Percentiles rank a stretch among this genome's conserved stretches.
These are phyloP conservation scores for Hydrozoanthus gracilis DNA, from an alignment of 92 coral and sea anemone genomes.

Conservation along the genomic window DNA sequence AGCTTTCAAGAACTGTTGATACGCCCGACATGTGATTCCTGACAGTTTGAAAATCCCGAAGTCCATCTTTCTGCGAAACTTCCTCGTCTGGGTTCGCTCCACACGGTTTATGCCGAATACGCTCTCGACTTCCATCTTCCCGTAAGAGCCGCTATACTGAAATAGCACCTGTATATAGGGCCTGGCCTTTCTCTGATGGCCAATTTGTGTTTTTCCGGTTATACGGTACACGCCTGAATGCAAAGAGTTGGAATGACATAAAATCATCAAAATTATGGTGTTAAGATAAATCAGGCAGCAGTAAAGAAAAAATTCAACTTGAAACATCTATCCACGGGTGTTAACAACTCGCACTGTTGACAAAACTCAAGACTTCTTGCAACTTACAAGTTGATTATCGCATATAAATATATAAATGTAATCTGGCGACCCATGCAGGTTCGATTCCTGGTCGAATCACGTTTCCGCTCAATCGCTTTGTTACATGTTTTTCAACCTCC, in stretches of 20 bases:
- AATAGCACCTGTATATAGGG: slow-evolving; percentile 29
- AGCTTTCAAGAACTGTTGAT: slow-evolving; percentile 29
- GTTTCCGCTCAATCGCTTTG: too few relatives aligned
- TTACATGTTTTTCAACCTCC: too few relatives aligned
- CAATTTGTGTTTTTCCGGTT: background rate
- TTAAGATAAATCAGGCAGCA: too few relatives aligned
- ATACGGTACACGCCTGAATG: slow-evolving; percentile 18
- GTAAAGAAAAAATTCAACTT: too few relatives aligned
- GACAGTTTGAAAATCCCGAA: slow-evolving; percentile 4
- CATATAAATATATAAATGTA: too few relatives aligned
- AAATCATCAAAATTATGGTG: background rate
- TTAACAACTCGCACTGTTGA: too few relatives aligned
- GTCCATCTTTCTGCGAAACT: slow-evolving; percentile 14
- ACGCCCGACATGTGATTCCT: slow-evolving; percentile 17
- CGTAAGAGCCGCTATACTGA: slow-evolving; percentile 17
- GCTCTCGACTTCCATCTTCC: slow-evolving; percentile 34
- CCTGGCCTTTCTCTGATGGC: background rate
- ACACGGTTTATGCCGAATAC: slow-evolving; percentile 13
- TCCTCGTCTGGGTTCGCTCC: background rate
- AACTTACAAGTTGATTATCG: too few relatives aligned
- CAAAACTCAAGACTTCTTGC: too few relatives aligned
- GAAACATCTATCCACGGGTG: too few relatives aligned
- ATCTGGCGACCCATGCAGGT: too few relatives aligned
- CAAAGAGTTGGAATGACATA: too few relatives aligned
- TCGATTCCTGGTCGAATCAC: too few relatives aligned